A percentile compares a stretch with the other conserved stretches of the same genome.
phyloP scores from a whole-genome alignment of 1,140 invertebrate species.

The Druon quercuslanigerum region DNA sequence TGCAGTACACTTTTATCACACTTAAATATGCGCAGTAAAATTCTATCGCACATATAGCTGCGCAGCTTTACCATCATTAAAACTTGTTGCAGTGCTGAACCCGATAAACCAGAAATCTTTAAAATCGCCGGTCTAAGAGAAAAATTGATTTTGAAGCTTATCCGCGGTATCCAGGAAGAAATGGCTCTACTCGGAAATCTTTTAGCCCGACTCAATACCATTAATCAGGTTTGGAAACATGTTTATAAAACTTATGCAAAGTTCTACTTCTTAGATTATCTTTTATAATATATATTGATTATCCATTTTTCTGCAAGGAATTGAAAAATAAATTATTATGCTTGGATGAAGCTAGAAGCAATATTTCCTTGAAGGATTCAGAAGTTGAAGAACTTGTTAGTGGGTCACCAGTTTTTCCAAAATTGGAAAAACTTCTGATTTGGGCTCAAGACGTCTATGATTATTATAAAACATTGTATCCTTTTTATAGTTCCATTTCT shows the following conservation, averaged over 20 bases:
- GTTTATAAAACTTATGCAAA: neutral
- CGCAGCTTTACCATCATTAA: no score
- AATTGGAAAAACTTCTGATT: slow-evolving; percentile 60
- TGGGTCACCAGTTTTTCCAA: slow-evolving; percentile 58
- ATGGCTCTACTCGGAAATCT: slow-evolving; percentile 44
- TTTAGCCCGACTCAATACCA: slow-evolving; percentile 45
- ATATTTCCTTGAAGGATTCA: slow-evolving; percentile 50
- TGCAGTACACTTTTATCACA: no score
- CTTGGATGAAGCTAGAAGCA: slow-evolving; percentile 57
- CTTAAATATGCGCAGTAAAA: no score
- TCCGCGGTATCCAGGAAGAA: slow-evolving; percentile 59
- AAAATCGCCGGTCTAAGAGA: slow-evolving; percentile 47
- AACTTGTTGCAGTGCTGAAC: slow-evolving; percentile 55
- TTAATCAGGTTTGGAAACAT: slow-evolving; percentile 54
- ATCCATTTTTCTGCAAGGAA: slow-evolving; percentile 52
- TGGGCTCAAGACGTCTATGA: slow-evolving; percentile 56
- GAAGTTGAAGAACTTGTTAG: slow-evolving; percentile 55
- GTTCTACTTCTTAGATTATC: neutral
- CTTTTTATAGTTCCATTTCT: slow-evolving; percentile 37
- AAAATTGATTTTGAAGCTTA: slow-evolving; percentile 62
- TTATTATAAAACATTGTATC: slow-evolving; percentile 61
- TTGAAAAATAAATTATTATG: slow-evolving; percentile 57
- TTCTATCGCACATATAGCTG: no score
- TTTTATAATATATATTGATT: slow-evolving; percentile 5
- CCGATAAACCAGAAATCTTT: slow-evolving; percentile 58